A percentile compares a stretch with the other conserved stretches of the same genome.
These are phyloP conservation scores for Sarcoramphus papa DNA, from an alignment of 2,797 vertebrate species.

Conservation along the genomic window DNA sequence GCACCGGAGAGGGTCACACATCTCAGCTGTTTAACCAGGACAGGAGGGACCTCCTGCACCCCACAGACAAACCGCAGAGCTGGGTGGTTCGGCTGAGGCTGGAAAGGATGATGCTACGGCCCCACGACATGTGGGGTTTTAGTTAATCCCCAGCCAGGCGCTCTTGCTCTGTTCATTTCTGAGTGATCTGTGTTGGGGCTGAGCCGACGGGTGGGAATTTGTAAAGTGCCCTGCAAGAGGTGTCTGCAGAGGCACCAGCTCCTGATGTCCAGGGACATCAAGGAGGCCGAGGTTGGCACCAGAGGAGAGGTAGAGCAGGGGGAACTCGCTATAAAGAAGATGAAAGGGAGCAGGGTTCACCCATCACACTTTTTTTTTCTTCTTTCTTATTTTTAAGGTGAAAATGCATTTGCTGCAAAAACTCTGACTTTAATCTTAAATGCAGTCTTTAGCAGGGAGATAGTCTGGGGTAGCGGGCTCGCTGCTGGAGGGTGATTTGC, in stretches of 20 bases:
- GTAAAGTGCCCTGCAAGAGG: not conserved
- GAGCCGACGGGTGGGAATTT: not conserved
- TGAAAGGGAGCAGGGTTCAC: not conserved
- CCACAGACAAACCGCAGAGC: not conserved
- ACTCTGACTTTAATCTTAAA: not conserved
- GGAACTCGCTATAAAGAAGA: not conserved
- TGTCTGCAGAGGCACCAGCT: not conserved
- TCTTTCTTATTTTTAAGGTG: not conserved
- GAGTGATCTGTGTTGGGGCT: not conserved
- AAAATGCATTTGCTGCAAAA: not conserved
- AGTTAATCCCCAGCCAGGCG: not conserved
- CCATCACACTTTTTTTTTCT: not conserved
- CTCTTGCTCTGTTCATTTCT: accelerated
- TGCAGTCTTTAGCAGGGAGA: not conserved
- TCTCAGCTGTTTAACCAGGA: not conserved
- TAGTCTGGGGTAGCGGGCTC: not conserved
- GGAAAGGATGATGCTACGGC: accelerated
- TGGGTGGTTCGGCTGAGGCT: not conserved
- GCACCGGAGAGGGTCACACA: not conserved
- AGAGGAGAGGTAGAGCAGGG: not conserved
- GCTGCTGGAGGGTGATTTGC: not conserved
- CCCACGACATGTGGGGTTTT: accelerated
- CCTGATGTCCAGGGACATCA: not conserved
- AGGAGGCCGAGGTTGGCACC: not conserved
- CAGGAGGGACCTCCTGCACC: not conserved